Evolutionary conservation across 2,888 invertebrate genomes (phyloP).

Genomic region (Lasioglossum zephyrum): DNA sequence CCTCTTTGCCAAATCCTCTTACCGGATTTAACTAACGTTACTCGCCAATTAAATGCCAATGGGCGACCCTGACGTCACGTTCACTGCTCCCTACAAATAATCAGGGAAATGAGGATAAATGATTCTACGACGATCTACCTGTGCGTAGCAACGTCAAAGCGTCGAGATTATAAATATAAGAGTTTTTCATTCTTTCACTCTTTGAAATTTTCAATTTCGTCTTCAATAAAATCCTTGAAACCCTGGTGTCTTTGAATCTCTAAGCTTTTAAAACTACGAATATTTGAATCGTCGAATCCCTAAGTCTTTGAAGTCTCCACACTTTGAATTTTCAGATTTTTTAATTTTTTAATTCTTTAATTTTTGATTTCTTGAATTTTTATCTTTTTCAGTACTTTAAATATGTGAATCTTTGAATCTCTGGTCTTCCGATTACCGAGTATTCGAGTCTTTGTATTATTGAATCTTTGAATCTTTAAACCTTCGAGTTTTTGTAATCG

Average conservation of each 20-base stretch:
- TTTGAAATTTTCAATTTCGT: neutral
- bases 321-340: neutral
- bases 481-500: neutral
- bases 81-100: neutral
- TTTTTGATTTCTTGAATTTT: neutral
- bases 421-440: neutral
- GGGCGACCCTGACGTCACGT: constrained; percentile 14
- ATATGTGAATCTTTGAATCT: neutral
- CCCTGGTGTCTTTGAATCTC: neutral
- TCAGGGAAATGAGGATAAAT: neutral
- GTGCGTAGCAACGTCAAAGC: neutral
- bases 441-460: neutral
- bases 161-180: neutral
- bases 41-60: constrained; percentile 63
- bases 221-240: neutral
- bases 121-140: neutral
- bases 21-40: constrained; percentile 61
- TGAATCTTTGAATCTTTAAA: neutral
- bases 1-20: constrained; percentile 55
- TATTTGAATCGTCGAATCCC: neutral
- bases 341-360: neutral
- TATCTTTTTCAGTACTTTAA: neutral
- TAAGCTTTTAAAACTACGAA: neutral
- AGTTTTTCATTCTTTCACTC: neutral
- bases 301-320: neutral